Evolutionary conservation across 1,140 invertebrate species (phyloP).

Genomic region (Heliconius congener): DNA sequence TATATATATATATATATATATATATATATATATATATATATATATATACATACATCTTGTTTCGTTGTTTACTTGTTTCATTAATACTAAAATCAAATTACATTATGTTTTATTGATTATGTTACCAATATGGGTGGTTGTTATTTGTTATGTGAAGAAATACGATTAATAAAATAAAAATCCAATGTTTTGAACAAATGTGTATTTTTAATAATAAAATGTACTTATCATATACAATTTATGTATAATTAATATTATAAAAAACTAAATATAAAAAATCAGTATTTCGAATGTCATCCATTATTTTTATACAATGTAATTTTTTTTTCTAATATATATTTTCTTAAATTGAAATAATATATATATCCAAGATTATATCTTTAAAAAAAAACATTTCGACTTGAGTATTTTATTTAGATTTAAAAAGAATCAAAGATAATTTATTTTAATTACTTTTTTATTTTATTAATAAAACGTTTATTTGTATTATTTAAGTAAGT

Average conservation of each 20-base stretch:
- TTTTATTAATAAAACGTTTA: neutral
- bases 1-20: neutral
- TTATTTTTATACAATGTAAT: neutral
- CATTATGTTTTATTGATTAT: neutral
- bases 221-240: neutral
- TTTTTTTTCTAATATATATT: neutral
- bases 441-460: neutral
- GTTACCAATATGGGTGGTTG: neutral
- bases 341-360: too few relatives aligned
- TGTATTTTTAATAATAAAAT: neutral
- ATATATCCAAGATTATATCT: neutral
- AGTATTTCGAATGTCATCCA: neutral
- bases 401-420: neutral
- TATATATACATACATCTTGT: neutral
- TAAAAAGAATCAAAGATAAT: slow-evolving; percentile 8
- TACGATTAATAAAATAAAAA: neutral
- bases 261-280: neutral
- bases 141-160: neutral
- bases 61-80: neutral
- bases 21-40: neutral
- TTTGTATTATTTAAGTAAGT: neutral
- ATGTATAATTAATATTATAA: neutral
- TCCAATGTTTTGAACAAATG: neutral
- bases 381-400: neutral
- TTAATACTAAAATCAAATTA: neutral